Evolutionary conservation across 2,888 invertebrate genomes (phyloP).

Genomic region (Sarcophaga carnaria): DNA sequence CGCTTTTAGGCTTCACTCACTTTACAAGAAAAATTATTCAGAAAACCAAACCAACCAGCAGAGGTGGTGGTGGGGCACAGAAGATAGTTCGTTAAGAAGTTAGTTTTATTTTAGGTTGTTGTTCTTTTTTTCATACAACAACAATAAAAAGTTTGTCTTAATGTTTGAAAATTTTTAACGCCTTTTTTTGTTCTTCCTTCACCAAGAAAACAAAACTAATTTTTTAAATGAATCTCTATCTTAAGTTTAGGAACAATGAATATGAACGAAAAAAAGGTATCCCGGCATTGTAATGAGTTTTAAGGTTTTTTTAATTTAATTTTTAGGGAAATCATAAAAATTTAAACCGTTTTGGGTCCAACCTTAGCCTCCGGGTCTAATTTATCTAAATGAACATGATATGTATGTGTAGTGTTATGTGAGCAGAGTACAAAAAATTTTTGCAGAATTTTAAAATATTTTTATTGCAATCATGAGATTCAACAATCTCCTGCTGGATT

Average conservation of each 20-base stretch:
- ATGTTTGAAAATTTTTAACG: conserved; percentile 58
- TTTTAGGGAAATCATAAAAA: background rate
- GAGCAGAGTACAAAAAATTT: background rate
- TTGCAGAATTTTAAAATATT: background rate
- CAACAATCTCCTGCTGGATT: no score
- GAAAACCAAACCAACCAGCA: background rate
- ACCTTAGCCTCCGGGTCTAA: no score
- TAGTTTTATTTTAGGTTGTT: conserved; percentile 10
- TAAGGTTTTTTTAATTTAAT: conserved; percentile 34
- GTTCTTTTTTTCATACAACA: conserved; percentile 18
- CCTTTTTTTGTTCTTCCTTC: conserved; percentile 31
- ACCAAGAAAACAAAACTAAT: background rate
- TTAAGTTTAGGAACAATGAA: conserved; percentile 17
- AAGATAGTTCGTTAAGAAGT: conserved; percentile 63
- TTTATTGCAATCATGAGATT: no score
- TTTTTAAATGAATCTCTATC: conserved; percentile 33
- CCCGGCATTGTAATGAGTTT: conserved; percentile 43
- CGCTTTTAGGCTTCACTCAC: background rate
- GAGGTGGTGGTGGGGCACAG: conserved; percentile 17
- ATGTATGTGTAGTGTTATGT: no score
- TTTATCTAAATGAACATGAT: no score
- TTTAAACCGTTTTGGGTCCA: conserved; percentile 27
- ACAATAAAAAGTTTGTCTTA: conserved; percentile 47
- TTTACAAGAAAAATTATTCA: conserved; percentile 29
- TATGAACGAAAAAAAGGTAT: background rate